Percentiles rank a stretch among this genome's conserved stretches.
phyloP scores from a whole-genome alignment of 2,797 vertebrate genomes.

The Gallirallus australis region DNA sequence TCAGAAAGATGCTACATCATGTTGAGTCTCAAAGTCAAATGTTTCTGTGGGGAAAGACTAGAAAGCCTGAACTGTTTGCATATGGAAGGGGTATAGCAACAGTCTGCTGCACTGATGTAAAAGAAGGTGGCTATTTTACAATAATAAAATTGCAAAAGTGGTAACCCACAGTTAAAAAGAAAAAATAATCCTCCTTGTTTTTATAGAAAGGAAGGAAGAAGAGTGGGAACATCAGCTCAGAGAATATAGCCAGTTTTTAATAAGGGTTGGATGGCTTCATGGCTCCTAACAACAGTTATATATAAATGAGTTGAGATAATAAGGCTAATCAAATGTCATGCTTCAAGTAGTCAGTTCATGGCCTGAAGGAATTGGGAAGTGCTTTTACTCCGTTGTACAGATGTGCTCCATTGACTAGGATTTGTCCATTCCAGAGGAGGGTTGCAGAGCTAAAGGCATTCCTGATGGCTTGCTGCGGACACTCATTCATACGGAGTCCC shows the following conservation, averaged over 20 bases:
- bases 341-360: slow-evolving; percentile 34
- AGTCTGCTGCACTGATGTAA: neutral
- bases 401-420: slow-evolving; percentile 51
- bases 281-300: neutral
- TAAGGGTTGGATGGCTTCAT: slow-evolving; percentile 4
- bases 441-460: neutral
- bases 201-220: neutral
- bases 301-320: slow-evolving; percentile 59
- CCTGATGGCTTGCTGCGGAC: neutral
- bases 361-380: slow-evolving; percentile 14
- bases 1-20: slow-evolving; percentile 18
- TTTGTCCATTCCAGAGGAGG: slow-evolving; percentile 10
- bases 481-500: neutral
- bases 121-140: neutral
- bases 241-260: neutral
- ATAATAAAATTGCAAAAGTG: neutral
- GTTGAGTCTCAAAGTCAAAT: slow-evolving; percentile 33
- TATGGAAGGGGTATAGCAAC: neutral
- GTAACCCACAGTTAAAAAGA: neutral
- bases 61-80: slow-evolving; percentile 18
- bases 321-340: slow-evolving; percentile 59
- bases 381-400: neutral
- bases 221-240: neutral
- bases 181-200: neutral
- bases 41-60: slow-evolving; percentile 35